These are phyloP conservation scores for Rattus rattus DNA, from an alignment of 2,113 vertebrate genomes.

Conservation along the genomic window DNA sequence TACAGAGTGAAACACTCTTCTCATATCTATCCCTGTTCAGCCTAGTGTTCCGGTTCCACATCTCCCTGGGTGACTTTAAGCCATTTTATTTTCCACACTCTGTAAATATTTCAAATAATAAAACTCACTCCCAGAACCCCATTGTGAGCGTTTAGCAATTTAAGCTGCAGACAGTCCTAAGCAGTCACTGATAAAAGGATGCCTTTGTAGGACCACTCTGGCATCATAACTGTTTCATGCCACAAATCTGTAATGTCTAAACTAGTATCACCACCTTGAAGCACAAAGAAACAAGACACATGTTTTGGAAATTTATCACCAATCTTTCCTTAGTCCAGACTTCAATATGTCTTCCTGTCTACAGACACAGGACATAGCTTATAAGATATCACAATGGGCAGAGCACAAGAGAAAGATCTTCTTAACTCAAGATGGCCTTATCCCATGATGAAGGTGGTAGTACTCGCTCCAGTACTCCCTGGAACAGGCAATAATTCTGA, in stretches of 20 bases:
- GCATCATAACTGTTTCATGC: background rate
- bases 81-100: background rate
- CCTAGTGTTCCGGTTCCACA: background rate
- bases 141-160: constrained; percentile 48
- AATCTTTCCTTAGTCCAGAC: background rate
- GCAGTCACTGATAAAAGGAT: constrained; percentile 2
- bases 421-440: background rate
- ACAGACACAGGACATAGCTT: background rate
- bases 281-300: too few relatives aligned
- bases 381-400: background rate
- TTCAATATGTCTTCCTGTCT: background rate
- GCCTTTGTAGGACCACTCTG: constrained; percentile 30
- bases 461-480: background rate
- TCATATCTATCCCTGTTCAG: background rate
- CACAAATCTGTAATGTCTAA: constrained; percentile 37
- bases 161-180: constrained; percentile 13
- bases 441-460: background rate
- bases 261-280: background rate
- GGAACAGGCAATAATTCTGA: background rate
- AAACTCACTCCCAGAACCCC: background rate
- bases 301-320: too few relatives aligned
- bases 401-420: background rate
- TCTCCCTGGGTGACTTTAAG: background rate
- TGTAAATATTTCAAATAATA: constrained; percentile 36
- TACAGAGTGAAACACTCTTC: background rate